A percentile compares a stretch with the other conserved stretches of the same genome.
phyloP scores from a whole-genome alignment of 1,140 invertebrate species.

The Drosophila virilis region DNA sequence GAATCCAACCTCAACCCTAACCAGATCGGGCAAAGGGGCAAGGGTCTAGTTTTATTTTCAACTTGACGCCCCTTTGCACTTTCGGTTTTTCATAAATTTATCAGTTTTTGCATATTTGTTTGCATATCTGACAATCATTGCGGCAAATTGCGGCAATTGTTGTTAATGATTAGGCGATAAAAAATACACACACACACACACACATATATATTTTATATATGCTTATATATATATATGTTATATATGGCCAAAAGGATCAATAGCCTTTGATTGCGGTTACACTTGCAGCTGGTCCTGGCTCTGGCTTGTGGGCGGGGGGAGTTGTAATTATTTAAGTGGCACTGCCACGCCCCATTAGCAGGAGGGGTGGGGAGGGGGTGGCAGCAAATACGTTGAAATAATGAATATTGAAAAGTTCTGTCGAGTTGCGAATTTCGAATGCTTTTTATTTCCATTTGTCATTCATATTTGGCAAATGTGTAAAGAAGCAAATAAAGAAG shows the following conservation, averaged over 20 bases:
- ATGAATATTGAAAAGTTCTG: conserved; percentile 25
- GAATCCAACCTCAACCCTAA: conserved; percentile 18
- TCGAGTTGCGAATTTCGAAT: conserved; percentile 28
- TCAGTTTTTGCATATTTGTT: conserved; percentile 73
- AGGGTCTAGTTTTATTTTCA: conserved; percentile 47
- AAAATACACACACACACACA: conserved; percentile 28
- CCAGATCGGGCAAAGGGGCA: not conserved
- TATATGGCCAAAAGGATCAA: conserved; percentile 53
- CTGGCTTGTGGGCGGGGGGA: too few species aligned
- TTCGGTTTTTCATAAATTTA: conserved; percentile 55
- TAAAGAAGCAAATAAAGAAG: conserved; percentile 21
- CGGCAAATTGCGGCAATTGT: conserved; percentile 78
- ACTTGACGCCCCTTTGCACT: conserved; percentile 54
- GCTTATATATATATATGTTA: conserved; percentile 10
- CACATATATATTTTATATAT: conserved; percentile 1
- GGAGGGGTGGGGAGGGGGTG: too few species aligned
- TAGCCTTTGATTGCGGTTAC: conserved; percentile 73
- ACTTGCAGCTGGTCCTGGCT: conserved; percentile 12
- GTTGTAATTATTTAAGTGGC: conserved; percentile 43
- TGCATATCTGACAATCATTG: conserved; percentile 56
- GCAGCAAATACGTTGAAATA: not conserved
- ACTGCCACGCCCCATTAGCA: conserved; percentile 11
- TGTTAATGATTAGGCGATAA: conserved; percentile 77
- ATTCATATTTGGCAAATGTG: conserved; percentile 24
- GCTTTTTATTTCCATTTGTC: conserved; percentile 16